Percentiles rank a stretch among this genome's conserved stretches.
phyloP scores from a whole-genome alignment of 2,888 invertebrate species.

The Sisyra terminalis region DNA sequence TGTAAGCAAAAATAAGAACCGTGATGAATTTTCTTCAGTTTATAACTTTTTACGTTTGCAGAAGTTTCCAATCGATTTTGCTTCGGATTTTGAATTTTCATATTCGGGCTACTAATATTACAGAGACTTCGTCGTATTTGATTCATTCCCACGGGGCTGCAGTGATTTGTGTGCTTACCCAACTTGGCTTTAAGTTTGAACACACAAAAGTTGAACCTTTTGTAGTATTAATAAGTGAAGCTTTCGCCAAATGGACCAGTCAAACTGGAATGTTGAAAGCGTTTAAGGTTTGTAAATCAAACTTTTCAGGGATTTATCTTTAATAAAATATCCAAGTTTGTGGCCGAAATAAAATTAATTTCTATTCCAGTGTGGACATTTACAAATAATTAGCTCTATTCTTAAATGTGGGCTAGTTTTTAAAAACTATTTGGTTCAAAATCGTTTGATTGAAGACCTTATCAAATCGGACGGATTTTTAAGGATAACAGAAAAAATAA shows the following conservation, averaged over 20 bases:
- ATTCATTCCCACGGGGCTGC: conserved; percentile 41
- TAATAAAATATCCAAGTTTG: not conserved
- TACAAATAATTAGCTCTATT: conserved; percentile 22
- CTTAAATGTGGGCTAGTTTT: conserved; percentile 13
- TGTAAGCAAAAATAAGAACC: too few species aligned
- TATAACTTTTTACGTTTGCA: not conserved
- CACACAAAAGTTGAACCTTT: conserved; percentile 10
- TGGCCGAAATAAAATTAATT: not conserved
- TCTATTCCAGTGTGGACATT: conserved; percentile 23
- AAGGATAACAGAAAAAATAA: conserved; percentile 25
- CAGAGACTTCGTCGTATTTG: conserved; percentile 28
- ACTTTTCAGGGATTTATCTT: not conserved
- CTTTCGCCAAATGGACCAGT: conserved; percentile 31
- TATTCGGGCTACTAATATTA: conserved; percentile 35
- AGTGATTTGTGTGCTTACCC: conserved; percentile 30
- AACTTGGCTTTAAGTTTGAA: conserved; percentile 11
- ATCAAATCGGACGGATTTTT: conserved; percentile 30
- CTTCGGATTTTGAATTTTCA: conserved; percentile 39
- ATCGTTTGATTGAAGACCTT: conserved; percentile 18
- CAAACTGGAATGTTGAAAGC: conserved; percentile 26
- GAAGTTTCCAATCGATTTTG: conserved; percentile 34
- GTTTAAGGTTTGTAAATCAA: conserved; percentile 24
- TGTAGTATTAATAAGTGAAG: conserved; percentile 20
- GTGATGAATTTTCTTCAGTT: too few species aligned
- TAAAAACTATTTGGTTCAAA: too few species aligned